A percentile compares a stretch with the other conserved stretches of the same genome.
Evolutionary conservation across 2,888 invertebrate species (phyloP).

Genomic region (Tanytarsus gracilentus): DNA sequence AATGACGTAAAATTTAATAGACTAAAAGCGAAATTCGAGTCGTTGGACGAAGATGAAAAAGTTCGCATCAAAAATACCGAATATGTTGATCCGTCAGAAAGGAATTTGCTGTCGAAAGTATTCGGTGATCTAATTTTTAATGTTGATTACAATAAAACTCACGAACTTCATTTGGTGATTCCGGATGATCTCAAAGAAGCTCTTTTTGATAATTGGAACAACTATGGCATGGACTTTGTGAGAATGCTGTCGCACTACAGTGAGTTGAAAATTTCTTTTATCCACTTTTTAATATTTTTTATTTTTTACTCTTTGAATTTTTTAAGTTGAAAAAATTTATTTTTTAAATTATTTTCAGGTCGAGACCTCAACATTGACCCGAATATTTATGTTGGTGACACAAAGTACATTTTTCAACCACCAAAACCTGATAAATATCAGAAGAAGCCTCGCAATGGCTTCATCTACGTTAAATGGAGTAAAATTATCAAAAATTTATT

Average conservation of each 20-base stretch:
- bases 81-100: conserved; percentile 37
- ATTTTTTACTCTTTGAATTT: conserved; percentile 39
- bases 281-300: conserved; percentile 29
- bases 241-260: not conserved
- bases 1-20: conserved; percentile 37
- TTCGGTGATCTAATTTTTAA: conserved; percentile 37
- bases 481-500: conserved; percentile 15
- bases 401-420: conserved; percentile 38
- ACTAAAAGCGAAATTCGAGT: conserved; percentile 32
- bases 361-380: not conserved
- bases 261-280: not conserved
- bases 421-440: conserved; percentile 38
- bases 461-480: conserved; percentile 35
- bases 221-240: conserved; percentile 31
- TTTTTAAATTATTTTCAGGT: conserved; percentile 1
- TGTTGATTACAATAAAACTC: conserved; percentile 36
- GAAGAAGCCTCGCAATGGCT: conserved; percentile 35
- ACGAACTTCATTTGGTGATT: conserved; percentile 39
- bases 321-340: no score
- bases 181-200: conserved; percentile 38
- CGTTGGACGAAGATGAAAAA: not conserved
- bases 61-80: conserved; percentile 36
- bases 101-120: conserved; percentile 33
- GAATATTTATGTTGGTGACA: conserved; percentile 33
- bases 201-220: conserved; percentile 40